Evolutionary conservation across 2,888 invertebrate species (phyloP), one percentile per base, ranked within the genome.

Genomic region (Athalia cordata): DNA sequence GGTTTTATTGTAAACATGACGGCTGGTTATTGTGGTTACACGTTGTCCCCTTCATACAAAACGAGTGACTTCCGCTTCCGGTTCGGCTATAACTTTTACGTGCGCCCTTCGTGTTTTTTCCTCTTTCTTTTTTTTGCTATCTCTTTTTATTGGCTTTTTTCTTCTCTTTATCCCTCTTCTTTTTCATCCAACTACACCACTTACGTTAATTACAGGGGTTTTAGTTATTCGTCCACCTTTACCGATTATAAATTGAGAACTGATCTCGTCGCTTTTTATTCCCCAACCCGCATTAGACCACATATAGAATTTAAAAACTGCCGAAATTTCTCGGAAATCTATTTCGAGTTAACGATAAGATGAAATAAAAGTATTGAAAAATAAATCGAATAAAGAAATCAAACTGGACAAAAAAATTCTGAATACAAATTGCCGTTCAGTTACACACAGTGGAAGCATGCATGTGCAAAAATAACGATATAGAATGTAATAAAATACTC

Each of bases 61-160:
- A 75, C 75, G 49, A 75, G 62, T 75, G 50, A 75, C 75, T 75
- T 75, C 75, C 75, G 75, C 62, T 75, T 75, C 75, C 75, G 62
- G 62, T 62, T 75, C 29, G 72, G 59, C 43, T 72, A 45, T 13
- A 72, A 29, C 29, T 59, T 72, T 72, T 59, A 61, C 72, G 59
- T 59, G 59, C 61, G 45, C 55, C 45, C 47, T n/a, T 15, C 47
- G 59, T 29, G 47, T 47, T 47, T 15, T 52, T 52, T 29, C 52
- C 6, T 13, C 7, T 57, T 11, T 45, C n/a, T 13, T 15, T 50
- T n/a, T 55, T 7, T 55, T 7, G n/a, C n/a, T n/a, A 11, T n/a
- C n/a, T 55, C n/a, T n/a, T 55, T 7, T 55, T n/a, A 29, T 29
- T 29, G 1, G 29, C n/a, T 29, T 55, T 55, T n/a, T 13, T 15